These are phyloP conservation scores for Melanostoma mellinum DNA, from an alignment of 2,888 invertebrate species.

Conservation along the genomic window DNA sequence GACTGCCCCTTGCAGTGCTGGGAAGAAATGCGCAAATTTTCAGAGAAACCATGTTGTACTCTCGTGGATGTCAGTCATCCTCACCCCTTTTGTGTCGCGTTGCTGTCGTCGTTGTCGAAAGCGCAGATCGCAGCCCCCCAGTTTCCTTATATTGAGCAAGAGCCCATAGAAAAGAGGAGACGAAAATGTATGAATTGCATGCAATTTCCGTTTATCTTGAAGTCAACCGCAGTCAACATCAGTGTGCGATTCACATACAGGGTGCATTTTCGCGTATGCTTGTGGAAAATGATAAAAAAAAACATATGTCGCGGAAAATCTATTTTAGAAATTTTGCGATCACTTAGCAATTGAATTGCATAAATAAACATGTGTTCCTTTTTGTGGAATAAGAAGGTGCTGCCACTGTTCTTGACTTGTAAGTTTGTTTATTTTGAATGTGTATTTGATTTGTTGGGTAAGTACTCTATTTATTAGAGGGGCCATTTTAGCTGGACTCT, in stretches of 20 bases:
- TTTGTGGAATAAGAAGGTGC: conserved; percentile 1
- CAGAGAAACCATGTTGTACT: conserved; percentile 49
- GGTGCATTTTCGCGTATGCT: conserved; percentile 39
- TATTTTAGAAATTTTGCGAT: conserved; percentile 54
- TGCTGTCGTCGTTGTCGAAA: conserved; percentile 19
- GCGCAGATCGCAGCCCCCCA: conserved; percentile 12
- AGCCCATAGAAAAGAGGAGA: conserved; percentile 39
- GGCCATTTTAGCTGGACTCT: too few species aligned
- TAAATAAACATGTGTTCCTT: neutral
- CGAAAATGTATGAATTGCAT: conserved; percentile 32
- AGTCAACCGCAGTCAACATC: conserved; percentile 17
- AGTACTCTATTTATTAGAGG: too few species aligned
- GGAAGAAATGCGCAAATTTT: conserved; percentile 71
- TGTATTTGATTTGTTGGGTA: too few species aligned
- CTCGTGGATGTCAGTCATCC: conserved; percentile 2
- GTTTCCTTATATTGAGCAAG: conserved; percentile 34
- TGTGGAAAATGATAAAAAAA: conserved; percentile 17
- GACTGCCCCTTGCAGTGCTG: conserved; percentile 32
- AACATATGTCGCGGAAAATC: conserved; percentile 22
- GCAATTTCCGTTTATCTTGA: conserved; percentile 50
- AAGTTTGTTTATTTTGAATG: too few species aligned
- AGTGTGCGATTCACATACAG: conserved; percentile 27
- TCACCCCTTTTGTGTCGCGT: conserved; percentile 23
- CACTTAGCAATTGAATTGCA: conserved; percentile 43
- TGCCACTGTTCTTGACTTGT: conserved; percentile 12